Evolutionary conservation across 2,888 invertebrate species (phyloP), one percentile per base, ranked within the genome.

Genomic region (Thereva nobilitata): DNA sequence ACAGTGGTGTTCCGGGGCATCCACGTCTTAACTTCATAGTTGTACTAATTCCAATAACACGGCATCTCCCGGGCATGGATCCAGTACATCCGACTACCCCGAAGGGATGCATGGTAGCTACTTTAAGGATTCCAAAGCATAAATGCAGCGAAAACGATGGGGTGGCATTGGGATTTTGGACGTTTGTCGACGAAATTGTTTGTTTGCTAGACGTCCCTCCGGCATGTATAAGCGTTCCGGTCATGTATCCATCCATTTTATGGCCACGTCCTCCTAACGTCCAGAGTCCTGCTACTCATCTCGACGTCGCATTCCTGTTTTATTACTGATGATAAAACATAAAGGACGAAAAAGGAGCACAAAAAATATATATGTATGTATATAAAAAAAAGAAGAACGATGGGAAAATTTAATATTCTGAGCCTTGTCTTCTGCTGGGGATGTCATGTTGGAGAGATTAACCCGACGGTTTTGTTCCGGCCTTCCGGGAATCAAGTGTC

Each of bases 181-280:
- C 64, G 61, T 61, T 66, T 68, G 68, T 66, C 68, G 55, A 50
- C 63, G 66, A 68, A 68, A 66, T 68, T 68, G 66, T 66, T 68
- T 68, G 66, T 45, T 66, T 64, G 47, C 56, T 52, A 47, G 12
- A 64, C 37, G 53, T 61, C 66, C 68, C 66, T 38, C 63, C 52
- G 63, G 66, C 66, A 57, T 66, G 68, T 66, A 23, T 23, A 66
- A 68, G 63, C 56, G 63, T 52, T 52, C 53, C 42, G 44, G 50
- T 50, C 35, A 34, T 61, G 61, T 50, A 50, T 41, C 61, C 50
- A 61, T 61, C 61, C 61, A 50, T 61, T 61, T 49, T 50, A 9
- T 50, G 49, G 61, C 61, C 50, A 50, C 61, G 50, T 40, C 9
- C 40, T 61, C 40, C 23, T 41, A 61, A 23, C 23, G 23, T 23